Evolutionary conservation across 2,888 invertebrate species (phyloP), one percentile per base, ranked within the genome.

Genomic region (Calameuta idolon): DNA sequence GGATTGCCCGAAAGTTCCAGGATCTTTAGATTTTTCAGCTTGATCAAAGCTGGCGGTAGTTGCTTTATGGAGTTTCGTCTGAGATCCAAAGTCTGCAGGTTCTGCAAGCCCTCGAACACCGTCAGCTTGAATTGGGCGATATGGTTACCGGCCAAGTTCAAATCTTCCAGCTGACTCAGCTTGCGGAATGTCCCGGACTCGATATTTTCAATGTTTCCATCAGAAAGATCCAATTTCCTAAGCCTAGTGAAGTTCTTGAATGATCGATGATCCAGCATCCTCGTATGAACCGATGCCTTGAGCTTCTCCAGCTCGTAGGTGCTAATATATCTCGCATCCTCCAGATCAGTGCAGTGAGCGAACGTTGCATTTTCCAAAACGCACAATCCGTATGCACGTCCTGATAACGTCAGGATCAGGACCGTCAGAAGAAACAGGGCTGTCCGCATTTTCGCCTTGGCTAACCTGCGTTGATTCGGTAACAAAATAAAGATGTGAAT

Each of bases 1-100:
- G 94, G 94, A 89, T 96, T 96, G 73, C 94, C 94, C 75, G 93
- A 93, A 79, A 96, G 87, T 88, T 95, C 94, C 79, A 96, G 92
- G 84, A 94, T 93, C 87, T 94, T 94, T 77, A 96, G 91, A 84
- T 93, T 90, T 73, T 92, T 92, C 78, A 95, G 90, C 82, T 92
- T 92, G 34, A 91, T 92, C 78, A 95, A 88, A 84, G 95, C 94
- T 77, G 92, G 88, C 11, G 95, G 94, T 80, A 95, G 92, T 88
- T 94, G 92, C 78, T 91, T 92, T 80, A 95, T 92, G 73, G 93
- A 91, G 89, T 95, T 95, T 86, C 94, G 92, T 77, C 94, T 93
- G 89, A 95, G 92, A 90, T 94, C 94, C 83, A 95, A 90, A 75
- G 93, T 93, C 86, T 94, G 94, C 85, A 95, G 90, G 86, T 94